Base-by-base conservation (phyloP, 2,113 vertebrate species). In the Lasiurus borealis region DNA sequence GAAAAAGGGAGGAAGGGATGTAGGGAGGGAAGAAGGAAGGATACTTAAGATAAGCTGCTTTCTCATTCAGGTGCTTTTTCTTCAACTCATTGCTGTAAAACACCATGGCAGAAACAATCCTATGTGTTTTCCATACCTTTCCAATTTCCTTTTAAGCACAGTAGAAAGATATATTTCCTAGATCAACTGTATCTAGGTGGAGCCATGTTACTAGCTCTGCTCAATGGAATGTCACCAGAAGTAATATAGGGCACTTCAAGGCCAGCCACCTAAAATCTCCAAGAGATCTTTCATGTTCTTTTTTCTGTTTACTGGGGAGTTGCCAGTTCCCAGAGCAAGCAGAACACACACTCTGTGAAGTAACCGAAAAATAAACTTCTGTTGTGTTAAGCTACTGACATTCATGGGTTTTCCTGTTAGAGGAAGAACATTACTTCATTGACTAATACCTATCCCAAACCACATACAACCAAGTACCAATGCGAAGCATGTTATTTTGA, bases 301-400 rank as follows among this genome's bases (percentile, higher is more conserved):
- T 50, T 81, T 8, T 25, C 40, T 77, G 68, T 54, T 50, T 64
- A 14, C 69, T 59, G 9, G 21, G 44, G 19, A 15, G 1, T 16
- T 62, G 12, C 46, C 14, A 68, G 57, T 73, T 18, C 48, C 71
- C 21, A 72, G n/a, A n/a, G n/a, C n/a, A n/a, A n/a, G n/a, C n/a
- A n/a, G 68, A 82, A 54, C n/a, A 66, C 68, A 62, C 11, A 59
- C 52, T 78, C n/a, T 75, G 93, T 73, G 36, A 95, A 82, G 73
- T 9, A 29, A 88, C 69, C 2, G 44, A 59, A 62, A 69, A 71
- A 76, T 46, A 21, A 75, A 57, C 40, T 23, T 80, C 73, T 29
- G 5, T 14, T 31, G 12, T 13, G 13, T 66, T 48, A 90, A 57
- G 34, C 19, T 88, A 34, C 14, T 93, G 50, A 91, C 71, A 78